Evolutionary conservation across 1,140 invertebrate species (phyloP).

Genomic region (Ctenoplectra terminalis): DNA sequence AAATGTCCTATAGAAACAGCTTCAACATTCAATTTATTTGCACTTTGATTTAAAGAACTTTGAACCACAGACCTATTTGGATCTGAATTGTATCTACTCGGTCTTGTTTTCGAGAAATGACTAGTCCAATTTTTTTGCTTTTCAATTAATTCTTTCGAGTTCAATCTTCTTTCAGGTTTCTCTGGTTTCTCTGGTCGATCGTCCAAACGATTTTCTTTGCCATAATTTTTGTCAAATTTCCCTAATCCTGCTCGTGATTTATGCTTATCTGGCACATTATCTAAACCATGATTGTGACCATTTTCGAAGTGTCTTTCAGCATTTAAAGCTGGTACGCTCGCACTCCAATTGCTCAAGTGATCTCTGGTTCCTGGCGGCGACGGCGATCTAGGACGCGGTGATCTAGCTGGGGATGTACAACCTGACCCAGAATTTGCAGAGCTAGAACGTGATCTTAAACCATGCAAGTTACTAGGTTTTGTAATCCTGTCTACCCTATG

Average conservation of each 20-base stretch:
- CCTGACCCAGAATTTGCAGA: slow-evolving; percentile 85
- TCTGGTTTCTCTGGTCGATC: slow-evolving; percentile 86
- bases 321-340: slow-evolving; percentile 79
- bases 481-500: slow-evolving; percentile 73
- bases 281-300: slow-evolving; percentile 72
- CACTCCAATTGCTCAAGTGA: slow-evolving; percentile 79
- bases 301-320: slow-evolving; percentile 80
- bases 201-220: slow-evolving; percentile 82
- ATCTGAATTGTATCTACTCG: slow-evolving; percentile 86
- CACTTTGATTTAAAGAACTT: slow-evolving; percentile 76
- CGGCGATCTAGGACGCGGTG: slow-evolving; percentile 78
- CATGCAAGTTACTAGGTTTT: slow-evolving; percentile 78
- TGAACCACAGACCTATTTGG: slow-evolving; percentile 83
- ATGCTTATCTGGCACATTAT: slow-evolving; percentile 66
- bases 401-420: slow-evolving; percentile 83
- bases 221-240: slow-evolving; percentile 74
- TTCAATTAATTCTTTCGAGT: slow-evolving; percentile 93
- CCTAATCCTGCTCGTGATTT: slow-evolving; percentile 59
- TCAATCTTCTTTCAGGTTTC: slow-evolving; percentile 91
- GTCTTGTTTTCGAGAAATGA: slow-evolving; percentile 91
- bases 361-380: slow-evolving; percentile 80
- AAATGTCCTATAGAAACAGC: slow-evolving; percentile 22
- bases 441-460: slow-evolving; percentile 84
- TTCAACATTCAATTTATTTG: slow-evolving; percentile 58
- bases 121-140: slow-evolving; percentile 96